phyloP scores from a whole-genome alignment of 1,140 invertebrate genomes.

The Brachionus rotundiformis region DNA sequence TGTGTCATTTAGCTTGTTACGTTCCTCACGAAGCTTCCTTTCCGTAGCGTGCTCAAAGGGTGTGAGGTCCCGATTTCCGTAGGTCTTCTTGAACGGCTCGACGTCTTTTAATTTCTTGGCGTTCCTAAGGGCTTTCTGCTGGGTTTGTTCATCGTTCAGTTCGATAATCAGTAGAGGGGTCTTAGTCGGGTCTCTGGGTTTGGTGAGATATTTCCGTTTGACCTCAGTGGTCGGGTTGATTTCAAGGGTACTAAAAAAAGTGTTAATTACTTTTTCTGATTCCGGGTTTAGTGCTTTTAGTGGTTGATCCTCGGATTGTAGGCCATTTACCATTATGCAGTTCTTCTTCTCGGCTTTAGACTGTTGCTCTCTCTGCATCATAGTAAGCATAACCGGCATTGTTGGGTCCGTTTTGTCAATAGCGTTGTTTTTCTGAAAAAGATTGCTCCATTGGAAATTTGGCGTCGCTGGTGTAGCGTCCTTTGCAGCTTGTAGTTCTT shows the following conservation, averaged over 20 bases:
- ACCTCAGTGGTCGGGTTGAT: neutral
- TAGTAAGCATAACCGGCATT: neutral
- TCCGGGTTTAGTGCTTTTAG: neutral
- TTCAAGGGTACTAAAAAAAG: neutral
- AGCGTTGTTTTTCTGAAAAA: neutral
- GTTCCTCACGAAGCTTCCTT: neutral
- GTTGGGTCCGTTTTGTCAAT: neutral
- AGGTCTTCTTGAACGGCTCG: neutral
- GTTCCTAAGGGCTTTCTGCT: neutral
- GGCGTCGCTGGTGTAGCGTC: neutral
- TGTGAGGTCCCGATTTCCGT: neutral
- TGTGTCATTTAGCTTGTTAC: neutral
- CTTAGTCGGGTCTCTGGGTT: neutral
- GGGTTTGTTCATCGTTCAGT: neutral
- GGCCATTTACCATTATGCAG: neutral
- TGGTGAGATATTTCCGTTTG: neutral
- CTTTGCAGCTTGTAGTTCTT: neutral
- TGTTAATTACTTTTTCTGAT: neutral
- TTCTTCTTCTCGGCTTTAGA: neutral
- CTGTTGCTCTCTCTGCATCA: neutral
- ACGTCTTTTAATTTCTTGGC: neutral
- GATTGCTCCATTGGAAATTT: neutral
- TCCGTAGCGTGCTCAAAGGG: neutral
- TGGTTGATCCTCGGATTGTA: neutral
- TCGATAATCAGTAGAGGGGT: neutral